phyloP scores from a whole-genome alignment of 2,888 invertebrate species.

The Colletes collaris region DNA sequence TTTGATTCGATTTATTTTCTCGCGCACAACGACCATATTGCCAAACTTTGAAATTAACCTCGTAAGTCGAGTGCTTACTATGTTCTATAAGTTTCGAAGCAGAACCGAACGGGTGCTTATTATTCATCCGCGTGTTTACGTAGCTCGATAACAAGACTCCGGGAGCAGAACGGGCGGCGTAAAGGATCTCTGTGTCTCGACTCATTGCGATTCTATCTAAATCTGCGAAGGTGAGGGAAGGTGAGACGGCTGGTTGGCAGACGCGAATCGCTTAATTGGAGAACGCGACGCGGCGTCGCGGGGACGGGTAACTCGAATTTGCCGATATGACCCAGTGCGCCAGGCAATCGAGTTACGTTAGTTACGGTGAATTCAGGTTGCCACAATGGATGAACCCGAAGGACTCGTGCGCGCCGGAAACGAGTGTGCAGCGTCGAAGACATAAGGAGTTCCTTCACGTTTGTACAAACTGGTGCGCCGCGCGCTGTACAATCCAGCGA shows the following conservation, averaged over 20 bases:
- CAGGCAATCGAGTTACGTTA: conserved; percentile 77
- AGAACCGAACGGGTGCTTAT: conserved; percentile 26
- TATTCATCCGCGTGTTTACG: conserved; percentile 21
- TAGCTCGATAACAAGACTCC: neutral
- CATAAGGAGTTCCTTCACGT: conserved; percentile 50
- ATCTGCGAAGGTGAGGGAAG: neutral
- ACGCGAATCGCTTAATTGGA: conserved; percentile 68
- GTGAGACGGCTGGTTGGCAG: conserved; percentile 31
- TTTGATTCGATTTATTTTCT: too few relatives aligned
- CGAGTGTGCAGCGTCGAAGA: conserved; percentile 21
- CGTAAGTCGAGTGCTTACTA: too few relatives aligned
- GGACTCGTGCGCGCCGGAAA: conserved; percentile 37
- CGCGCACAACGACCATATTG: too few relatives aligned
- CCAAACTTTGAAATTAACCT: too few relatives aligned
- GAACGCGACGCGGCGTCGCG: conserved; percentile 54
- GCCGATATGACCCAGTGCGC: conserved; percentile 75
- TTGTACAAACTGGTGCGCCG: conserved; percentile 19
- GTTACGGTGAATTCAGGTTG: conserved; percentile 74
- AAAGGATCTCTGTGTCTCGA: conserved; percentile 37
- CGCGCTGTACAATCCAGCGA: conserved; percentile 16
- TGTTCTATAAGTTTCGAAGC: conserved; percentile 25
- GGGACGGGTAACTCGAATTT: conserved; percentile 76
- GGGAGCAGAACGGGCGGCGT: neutral
- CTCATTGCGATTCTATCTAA: conserved; percentile 31
- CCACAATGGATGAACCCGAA: conserved; percentile 57